A percentile compares a stretch with the other conserved stretches of the same genome.
Conservation (phyloP, 2,797 vertebrate species). For the Prionace glauca region DNA sequence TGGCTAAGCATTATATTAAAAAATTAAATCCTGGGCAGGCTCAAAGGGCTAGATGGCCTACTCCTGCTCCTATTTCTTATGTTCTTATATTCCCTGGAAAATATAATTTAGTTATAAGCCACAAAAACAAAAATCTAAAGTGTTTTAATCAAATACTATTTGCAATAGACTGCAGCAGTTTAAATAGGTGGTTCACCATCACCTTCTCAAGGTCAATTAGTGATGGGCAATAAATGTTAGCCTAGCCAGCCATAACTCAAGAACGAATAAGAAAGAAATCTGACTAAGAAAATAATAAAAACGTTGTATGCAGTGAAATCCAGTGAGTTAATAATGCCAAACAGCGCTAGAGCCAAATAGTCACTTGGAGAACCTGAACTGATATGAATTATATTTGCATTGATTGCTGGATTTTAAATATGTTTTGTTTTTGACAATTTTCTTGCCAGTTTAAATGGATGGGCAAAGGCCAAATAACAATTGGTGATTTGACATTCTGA, state of each 20-base stretch:
- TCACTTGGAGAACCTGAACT: neutral
- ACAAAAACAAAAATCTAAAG: neutral
- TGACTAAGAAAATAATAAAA: neutral
- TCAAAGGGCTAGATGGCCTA: no score
- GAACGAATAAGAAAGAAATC: neutral
- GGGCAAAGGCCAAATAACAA: neutral
- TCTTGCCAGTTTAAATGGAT: neutral
- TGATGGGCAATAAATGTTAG: no score
- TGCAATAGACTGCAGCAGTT: no score
- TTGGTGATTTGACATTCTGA: neutral
- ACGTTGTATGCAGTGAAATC: neutral
- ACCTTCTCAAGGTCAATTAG: no score
- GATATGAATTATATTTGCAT: neutral
- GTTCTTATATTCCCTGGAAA: neutral
- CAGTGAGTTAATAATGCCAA: neutral
- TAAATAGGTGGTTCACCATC: no score
- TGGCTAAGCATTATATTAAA: no score
- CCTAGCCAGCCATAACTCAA: no score
- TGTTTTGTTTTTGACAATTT: neutral
- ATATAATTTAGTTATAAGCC: neutral
- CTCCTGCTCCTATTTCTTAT: no score
- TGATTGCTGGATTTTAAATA: neutral
- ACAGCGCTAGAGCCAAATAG: neutral
- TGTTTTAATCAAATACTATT: neutral
- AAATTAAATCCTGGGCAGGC: no score